These are phyloP conservation scores for Rhinogobius similis DNA, from an alignment of 2,113 vertebrate genomes.

Conservation along the genomic window DNA sequence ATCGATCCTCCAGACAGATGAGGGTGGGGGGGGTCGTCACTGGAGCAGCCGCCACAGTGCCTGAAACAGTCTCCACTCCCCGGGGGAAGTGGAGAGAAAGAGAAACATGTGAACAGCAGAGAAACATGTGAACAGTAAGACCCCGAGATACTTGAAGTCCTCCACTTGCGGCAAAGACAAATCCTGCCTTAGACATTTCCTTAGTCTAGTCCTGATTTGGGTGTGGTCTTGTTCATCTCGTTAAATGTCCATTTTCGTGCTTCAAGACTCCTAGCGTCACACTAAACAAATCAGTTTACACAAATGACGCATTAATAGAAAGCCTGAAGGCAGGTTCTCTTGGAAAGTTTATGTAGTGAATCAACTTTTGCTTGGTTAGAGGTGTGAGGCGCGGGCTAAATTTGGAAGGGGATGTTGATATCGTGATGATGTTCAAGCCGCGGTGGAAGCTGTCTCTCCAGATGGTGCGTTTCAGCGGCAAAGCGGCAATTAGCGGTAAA, in stretches of 20 bases:
- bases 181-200: too few species aligned
- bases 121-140: too few species aligned
- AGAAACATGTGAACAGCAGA: too few species aligned
- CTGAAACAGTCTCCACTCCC: too few species aligned
- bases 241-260: not conserved
- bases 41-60: too few species aligned
- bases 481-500: constrained; percentile 25
- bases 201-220: too few species aligned
- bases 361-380: not conserved
- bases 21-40: too few species aligned
- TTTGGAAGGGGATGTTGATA: constrained; percentile 22
- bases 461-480: constrained; percentile 32
- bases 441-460: constrained; percentile 27
- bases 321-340: not conserved
- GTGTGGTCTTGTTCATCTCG: not conserved
- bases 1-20: too few species aligned
- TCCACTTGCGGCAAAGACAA: too few species aligned
- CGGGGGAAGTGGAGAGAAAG: too few species aligned
- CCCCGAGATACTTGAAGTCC: too few species aligned
- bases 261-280: not conserved
- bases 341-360: not conserved
- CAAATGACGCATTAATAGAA: not conserved
- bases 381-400: constrained; percentile 16
- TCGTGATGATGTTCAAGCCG: constrained; percentile 9
- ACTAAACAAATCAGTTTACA: not conserved